These are phyloP conservation scores for Haliclystus octoradiatus DNA, from an alignment of 30 jellyfish, hydroid and myxozoan genomes.

Conservation along the genomic window DNA sequence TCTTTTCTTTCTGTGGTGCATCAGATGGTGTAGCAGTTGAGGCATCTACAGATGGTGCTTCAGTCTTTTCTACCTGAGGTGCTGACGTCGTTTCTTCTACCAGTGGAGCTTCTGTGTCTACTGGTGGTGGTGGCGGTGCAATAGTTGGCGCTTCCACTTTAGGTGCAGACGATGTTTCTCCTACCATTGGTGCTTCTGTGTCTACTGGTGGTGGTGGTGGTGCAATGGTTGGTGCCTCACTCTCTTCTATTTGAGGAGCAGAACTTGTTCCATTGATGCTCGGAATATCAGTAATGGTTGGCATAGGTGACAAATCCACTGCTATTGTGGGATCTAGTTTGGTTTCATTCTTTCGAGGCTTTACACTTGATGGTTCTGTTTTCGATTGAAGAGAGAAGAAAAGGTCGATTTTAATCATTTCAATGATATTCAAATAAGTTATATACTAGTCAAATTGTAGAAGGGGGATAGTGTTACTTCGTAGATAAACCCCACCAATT, in stretches of 20 bases:
- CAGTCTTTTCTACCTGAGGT: conserved; percentile 17
- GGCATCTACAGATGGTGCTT: conserved; percentile 17
- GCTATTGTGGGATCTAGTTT: too few species aligned
- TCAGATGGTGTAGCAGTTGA: conserved; percentile 23
- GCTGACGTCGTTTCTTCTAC: conserved; percentile 14
- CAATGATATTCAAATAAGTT: too few species aligned
- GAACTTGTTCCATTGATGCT: conserved; percentile 6
- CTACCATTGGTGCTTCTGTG: not conserved
- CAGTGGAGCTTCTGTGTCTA: conserved; percentile 9
- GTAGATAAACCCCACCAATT: too few species aligned
- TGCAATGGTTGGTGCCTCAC: conserved; percentile 9
- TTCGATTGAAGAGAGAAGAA: too few species aligned
- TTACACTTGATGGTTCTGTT: too few species aligned
- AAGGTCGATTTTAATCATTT: too few species aligned
- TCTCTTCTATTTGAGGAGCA: conserved; percentile 4
- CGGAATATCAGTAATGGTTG: too few species aligned
- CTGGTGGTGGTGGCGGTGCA: too few species aligned
- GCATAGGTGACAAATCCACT: too few species aligned
- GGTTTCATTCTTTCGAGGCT: too few species aligned
- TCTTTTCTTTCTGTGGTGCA: conserved; percentile 3
- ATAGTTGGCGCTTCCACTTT: conserved; percentile 7
- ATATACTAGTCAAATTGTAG: too few species aligned
- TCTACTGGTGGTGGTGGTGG: conserved; percentile 2
- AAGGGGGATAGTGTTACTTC: too few species aligned
- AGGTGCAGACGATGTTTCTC: conserved; percentile 9